Evolutionary conservation across 2,888 invertebrate species (phyloP).

Genomic region (Apocheima hispidaria): DNA sequence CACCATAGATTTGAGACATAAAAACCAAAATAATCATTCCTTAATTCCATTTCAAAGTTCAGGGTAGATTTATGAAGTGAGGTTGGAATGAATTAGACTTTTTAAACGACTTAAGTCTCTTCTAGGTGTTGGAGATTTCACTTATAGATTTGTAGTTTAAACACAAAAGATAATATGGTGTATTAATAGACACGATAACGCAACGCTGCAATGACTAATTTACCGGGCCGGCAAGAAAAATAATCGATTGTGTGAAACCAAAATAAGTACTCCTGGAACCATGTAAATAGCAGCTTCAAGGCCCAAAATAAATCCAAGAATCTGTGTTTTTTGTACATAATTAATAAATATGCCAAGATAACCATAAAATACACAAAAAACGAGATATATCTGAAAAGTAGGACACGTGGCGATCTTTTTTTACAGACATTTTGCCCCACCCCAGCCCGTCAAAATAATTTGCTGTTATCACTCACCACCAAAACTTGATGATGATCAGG

Average conservation of each 20-base stretch:
- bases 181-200: constrained; percentile 3
- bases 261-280: constrained; percentile 48
- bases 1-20: no score
- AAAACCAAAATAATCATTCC: no score
- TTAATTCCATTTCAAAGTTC: not conserved
- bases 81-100: constrained; percentile 11
- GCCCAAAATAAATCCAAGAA: constrained; percentile 13
- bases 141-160: not conserved
- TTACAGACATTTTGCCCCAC: constrained; percentile 81
- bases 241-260: constrained; percentile 69
- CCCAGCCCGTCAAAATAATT: constrained; percentile 77
- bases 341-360: constrained; percentile 29
- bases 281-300: not conserved
- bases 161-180: not conserved
- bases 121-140: not conserved
- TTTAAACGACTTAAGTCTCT: no score
- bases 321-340: not conserved
- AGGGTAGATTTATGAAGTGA: constrained; percentile 7
- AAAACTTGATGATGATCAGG: constrained; percentile 59
- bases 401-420: constrained; percentile 84
- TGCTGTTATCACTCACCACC: constrained; percentile 67
- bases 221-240: constrained; percentile 58
- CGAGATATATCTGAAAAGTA: constrained; percentile 65
- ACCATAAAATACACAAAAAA: constrained; percentile 49
- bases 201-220: constrained; percentile 11